Conservation (phyloP, 2,888 invertebrate species). For the Gymnosoma rotundatum region DNA sequence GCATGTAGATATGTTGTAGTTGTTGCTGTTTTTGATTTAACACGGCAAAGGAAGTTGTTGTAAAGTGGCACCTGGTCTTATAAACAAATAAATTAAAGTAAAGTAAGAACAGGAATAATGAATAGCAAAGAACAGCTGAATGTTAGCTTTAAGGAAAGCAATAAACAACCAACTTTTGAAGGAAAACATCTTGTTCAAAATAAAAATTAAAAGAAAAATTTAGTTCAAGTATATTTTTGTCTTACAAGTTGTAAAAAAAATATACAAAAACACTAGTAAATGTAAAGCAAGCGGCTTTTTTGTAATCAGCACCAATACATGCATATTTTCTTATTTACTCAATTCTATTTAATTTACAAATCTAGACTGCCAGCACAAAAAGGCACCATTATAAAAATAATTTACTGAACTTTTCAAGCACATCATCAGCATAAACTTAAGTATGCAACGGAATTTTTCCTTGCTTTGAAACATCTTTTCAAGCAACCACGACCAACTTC, state of each 20-base stretch:
- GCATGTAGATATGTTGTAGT: slow-evolving; percentile 13
- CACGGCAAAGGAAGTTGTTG: slow-evolving; percentile 70
- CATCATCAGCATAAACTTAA: slow-evolving; percentile 5
- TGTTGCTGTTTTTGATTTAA: slow-evolving; percentile 3
- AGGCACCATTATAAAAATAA: slow-evolving; percentile 29
- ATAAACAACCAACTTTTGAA: slow-evolving; percentile 24
- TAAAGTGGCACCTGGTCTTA: slow-evolving; percentile 59
- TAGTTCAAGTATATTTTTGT: neutral
- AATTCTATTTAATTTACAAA: slow-evolving; percentile 12
- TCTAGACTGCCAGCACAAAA: slow-evolving; percentile 12
- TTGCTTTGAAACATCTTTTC: slow-evolving; percentile 10
- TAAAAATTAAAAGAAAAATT: slow-evolving; percentile 27
- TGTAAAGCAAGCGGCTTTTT: slow-evolving; percentile 54
- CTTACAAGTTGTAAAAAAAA: slow-evolving; percentile 6
- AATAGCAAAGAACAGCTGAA: slow-evolving; percentile 51
- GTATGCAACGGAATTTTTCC: slow-evolving; percentile 54
- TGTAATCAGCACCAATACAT: neutral
- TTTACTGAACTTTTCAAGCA: slow-evolving; percentile 6
- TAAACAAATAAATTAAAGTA: slow-evolving; percentile 18
- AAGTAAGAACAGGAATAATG: slow-evolving; percentile 16
- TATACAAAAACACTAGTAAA: slow-evolving; percentile 59
- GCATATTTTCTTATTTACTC: slow-evolving; percentile 17
- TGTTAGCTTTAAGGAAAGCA: neutral
- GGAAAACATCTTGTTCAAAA: slow-evolving; percentile 30
- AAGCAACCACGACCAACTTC: neutral